Percentiles rank a stretch among this genome's conserved stretches.
Conservation (phyloP, 2,888 invertebrate species). For the Cordylochernes scorpioides region DNA sequence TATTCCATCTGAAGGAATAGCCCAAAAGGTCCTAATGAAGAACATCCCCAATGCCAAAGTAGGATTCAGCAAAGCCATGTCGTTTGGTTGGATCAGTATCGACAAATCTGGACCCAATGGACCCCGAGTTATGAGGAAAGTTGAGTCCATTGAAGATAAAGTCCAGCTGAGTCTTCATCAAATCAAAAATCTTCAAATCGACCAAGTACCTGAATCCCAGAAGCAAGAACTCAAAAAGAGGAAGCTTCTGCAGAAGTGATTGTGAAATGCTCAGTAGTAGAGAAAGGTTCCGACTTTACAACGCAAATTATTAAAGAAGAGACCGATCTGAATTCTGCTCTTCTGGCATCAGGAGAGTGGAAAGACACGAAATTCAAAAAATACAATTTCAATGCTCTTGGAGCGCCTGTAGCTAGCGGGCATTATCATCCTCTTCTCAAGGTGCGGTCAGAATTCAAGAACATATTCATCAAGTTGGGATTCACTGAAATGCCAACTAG, state of each 20-base stretch:
- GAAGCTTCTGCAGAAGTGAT: constrained; percentile 64
- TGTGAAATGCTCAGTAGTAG: constrained; percentile 52
- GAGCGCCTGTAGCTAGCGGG: constrained; percentile 50
- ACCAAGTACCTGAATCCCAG: constrained; percentile 31
- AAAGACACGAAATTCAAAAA: constrained; percentile 66
- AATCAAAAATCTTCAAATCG: constrained; percentile 26
- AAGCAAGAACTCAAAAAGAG: constrained; percentile 74
- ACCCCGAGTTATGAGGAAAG: constrained; percentile 44
- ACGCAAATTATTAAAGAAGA: constrained; percentile 57
- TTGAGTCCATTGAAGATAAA: constrained; percentile 25
- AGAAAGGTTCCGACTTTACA: constrained; percentile 56
- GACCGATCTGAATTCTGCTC: constrained; percentile 75
- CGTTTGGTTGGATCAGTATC: constrained; percentile 61
- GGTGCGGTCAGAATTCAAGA: constrained; percentile 64
- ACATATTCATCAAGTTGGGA: constrained; percentile 96
- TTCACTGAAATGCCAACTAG: constrained; percentile 96
- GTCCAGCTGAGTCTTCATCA: constrained; percentile 42
- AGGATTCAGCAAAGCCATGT: constrained; percentile 66
- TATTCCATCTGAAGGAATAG: constrained; percentile 42
- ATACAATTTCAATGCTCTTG: constrained; percentile 83
- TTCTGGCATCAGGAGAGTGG: constrained; percentile 43
- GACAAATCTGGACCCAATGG: constrained; percentile 41
- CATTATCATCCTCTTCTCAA: constrained; percentile 85
- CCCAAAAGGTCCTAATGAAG: constrained; percentile 46
- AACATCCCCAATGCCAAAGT: constrained; percentile 50